Percentiles rank a stretch among this genome's conserved stretches.
phyloP scores from a whole-genome alignment of 92 coral and sea anemone species.

The Zoanthus gigantus region DNA sequence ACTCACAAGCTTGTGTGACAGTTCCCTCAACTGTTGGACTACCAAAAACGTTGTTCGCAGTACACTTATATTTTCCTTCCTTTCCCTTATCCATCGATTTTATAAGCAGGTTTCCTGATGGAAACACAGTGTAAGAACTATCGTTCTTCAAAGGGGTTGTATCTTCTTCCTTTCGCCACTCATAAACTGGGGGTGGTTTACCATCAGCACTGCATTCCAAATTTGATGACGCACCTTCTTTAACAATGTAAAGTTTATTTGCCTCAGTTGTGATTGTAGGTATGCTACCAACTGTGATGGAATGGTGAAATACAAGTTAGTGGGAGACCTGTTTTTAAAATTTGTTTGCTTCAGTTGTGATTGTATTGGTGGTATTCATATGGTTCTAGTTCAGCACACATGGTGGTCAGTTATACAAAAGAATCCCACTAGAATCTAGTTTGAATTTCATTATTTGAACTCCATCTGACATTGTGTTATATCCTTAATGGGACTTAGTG shows the following conservation, averaged over 20 bases:
- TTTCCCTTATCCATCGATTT: slow-evolving; percentile 33
- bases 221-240: slow-evolving; percentile 26
- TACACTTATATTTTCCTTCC: slow-evolving; percentile 74
- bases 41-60: slow-evolving; percentile 65
- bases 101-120: slow-evolving; percentile 77
- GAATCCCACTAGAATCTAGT: no score
- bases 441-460: no score
- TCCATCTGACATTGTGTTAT: no score
- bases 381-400: no score
- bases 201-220: slow-evolving; percentile 83
- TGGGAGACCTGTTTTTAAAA: no score
- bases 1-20: slow-evolving; percentile 83
- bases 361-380: no score
- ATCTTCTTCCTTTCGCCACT: slow-evolving; percentile 66
- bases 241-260: slow-evolving; percentile 35
- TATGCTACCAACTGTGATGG: slow-evolving; percentile 57
- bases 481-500: no score
- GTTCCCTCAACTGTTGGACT: slow-evolving; percentile 21
- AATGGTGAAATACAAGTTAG: no score
- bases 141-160: slow-evolving; percentile 41
- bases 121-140: slow-evolving; percentile 46
- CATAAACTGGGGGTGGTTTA: slow-evolving; percentile 69
- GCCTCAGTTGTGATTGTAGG: slow-evolving; percentile 63
- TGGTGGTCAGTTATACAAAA: no score
- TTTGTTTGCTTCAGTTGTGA: no score